Conservation (phyloP, 2,888 invertebrate species). For the Luperina testacea region DNA sequence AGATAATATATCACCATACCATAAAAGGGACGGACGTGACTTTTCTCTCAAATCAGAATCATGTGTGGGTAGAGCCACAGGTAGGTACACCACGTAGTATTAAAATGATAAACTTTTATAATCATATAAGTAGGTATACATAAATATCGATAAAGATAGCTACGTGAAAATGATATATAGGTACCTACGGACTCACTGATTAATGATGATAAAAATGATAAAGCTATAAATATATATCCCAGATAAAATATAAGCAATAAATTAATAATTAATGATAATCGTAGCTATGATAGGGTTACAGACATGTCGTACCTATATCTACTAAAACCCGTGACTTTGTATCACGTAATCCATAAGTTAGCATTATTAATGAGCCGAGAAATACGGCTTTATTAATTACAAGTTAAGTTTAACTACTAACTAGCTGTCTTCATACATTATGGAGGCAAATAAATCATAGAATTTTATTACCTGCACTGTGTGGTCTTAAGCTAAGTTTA, state of each 20-base stretch:
- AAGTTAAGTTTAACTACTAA: slow-evolving; percentile 40
- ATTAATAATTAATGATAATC: slow-evolving; percentile 15
- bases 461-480: slow-evolving; percentile 41
- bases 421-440: slow-evolving; percentile 45
- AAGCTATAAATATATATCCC: slow-evolving; percentile 19
- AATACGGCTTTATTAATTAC: slow-evolving; percentile 54
- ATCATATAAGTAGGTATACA: neutral
- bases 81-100: neutral
- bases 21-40: neutral
- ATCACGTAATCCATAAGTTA: slow-evolving; percentile 40
- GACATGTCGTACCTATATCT: slow-evolving; percentile 8
- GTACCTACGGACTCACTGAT: slow-evolving; percentile 13
- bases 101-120: neutral
- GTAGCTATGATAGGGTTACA: neutral
- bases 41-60: neutral
- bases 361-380: slow-evolving; percentile 46
- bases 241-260: slow-evolving; percentile 35
- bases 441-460: slow-evolving; percentile 45
- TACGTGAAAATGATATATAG: neutral
- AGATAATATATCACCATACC: neutral
- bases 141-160: neutral
- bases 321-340: slow-evolving; percentile 45
- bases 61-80: neutral
- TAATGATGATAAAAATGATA: slow-evolving; percentile 29
- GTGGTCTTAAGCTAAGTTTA: slow-evolving; percentile 49